Base-by-base conservation (phyloP, 2,797 vertebrate species). In the Melopsittacus undulatus region DNA sequence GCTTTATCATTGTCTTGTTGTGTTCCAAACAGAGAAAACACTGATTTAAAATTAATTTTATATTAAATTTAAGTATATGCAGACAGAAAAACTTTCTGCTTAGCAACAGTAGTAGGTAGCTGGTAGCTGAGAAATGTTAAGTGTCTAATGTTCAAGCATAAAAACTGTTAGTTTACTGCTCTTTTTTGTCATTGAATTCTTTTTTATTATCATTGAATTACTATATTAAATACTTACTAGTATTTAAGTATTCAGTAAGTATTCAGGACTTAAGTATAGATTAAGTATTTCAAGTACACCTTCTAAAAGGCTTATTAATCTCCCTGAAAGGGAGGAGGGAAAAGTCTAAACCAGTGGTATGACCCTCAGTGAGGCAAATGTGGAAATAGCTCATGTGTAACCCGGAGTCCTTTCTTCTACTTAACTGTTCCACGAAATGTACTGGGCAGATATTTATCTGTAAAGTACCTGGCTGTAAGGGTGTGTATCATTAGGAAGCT, bases 1-100 rank as follows among this genome's bases (percentile, higher is more conserved):
- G 63, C 74, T 82, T 78, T 78, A 38, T 56, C 66, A 64, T 81
- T 93, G 10, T 64, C 87, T 74, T 82, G 85, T 85, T 97, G 89
- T 95, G 43, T 27, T 94, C 24, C 1, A 2, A 90, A 91, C 61
- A 96, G 77, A 95, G 56, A 40, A 68, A 90, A 49, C 17, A 34
- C 27, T 89, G 81, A 85, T 87, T 80, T 94, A 12, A 90, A 79
- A 52, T 68, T 3, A 52, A 72, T 63, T 82, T 68, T 72, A 4
- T 68, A 34, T 83, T 68, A 49, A 73, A 51, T 67, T 21, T 70
- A 16, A 46, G 10, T 74, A 32, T 87, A 38, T 74, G 40, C 34
- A 68, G 51, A 63, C 17, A 74, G 46, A 61, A 83, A n/a, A 93
- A 16, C 23, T 73, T 83, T 9, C n/a, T 90, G 46, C 46, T 78